Percentiles rank a stretch among this genome's conserved stretches.
Conservation (phyloP, 2,113 vertebrate genomes). For the Mesitornis unicolor region DNA sequence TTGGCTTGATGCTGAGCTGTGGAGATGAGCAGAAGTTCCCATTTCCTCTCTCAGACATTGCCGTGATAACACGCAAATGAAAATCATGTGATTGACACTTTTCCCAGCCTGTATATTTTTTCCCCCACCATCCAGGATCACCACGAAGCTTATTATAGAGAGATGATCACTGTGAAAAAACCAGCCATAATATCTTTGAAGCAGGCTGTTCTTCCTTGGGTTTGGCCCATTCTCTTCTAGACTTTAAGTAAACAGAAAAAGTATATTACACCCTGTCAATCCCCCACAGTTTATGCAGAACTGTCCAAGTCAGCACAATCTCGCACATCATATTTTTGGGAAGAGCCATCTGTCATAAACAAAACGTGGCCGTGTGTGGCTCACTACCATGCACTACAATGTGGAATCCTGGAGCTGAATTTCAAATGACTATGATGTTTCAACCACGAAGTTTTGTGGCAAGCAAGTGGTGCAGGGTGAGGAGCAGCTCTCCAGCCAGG, state of each 20-base stretch:
- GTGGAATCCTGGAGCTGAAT: background rate
- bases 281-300: slow-evolving; percentile 55
- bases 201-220: slow-evolving; percentile 30
- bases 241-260: slow-evolving; percentile 66
- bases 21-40: slow-evolving; percentile 18
- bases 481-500: background rate
- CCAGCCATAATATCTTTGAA: slow-evolving; percentile 40
- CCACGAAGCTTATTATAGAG: slow-evolving; percentile 31
- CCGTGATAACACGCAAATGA: background rate
- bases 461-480: background rate
- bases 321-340: slow-evolving; percentile 60
- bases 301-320: slow-evolving; percentile 63
- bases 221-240: slow-evolving; percentile 61
- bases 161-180: slow-evolving; percentile 50
- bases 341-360: slow-evolving; percentile 63
- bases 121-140: background rate
- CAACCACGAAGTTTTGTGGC: background rate
- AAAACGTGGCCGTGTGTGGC: slow-evolving; percentile 29
- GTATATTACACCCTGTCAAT: slow-evolving; percentile 65
- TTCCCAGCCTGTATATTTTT: background rate
- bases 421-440: background rate
- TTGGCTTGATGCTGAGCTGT: background rate
- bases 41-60: slow-evolving; percentile 33
- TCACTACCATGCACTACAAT: slow-evolving; percentile 1
- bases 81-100: slow-evolving; percentile 24